Conservation (phyloP, 2,888 invertebrate species). For the Ophion ellenae region DNA sequence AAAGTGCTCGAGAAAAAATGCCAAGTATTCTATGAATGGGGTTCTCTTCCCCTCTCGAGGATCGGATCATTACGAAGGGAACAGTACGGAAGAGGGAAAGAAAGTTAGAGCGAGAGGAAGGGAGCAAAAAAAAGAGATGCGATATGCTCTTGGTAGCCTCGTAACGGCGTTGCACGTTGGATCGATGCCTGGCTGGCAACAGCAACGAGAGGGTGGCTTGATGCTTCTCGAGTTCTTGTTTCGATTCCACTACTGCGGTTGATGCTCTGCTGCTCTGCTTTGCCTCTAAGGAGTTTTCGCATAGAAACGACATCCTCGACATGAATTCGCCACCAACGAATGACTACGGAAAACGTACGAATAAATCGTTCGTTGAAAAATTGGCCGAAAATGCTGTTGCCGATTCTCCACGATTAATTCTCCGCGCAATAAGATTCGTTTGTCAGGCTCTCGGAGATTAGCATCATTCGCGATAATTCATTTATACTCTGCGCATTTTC, state of each 20-base stretch:
- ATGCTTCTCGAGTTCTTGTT: constrained; percentile 48
- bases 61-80: not conserved
- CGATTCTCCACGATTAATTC: too few relatives aligned
- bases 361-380: not conserved
- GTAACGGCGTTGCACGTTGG: constrained; percentile 75
- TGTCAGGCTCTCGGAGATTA: too few relatives aligned
- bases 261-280: constrained; percentile 1
- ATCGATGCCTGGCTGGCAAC: constrained; percentile 81
- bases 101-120: not conserved
- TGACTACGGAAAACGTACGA: too few relatives aligned
- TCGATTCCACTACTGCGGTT: constrained; percentile 26
- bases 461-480: too few relatives aligned
- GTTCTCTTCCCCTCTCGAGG: not conserved
- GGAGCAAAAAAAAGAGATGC: constrained; percentile 28
- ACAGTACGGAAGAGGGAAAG: not conserved
- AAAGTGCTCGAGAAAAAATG: not conserved
- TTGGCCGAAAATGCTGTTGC: too few relatives aligned
- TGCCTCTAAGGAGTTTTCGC: not conserved
- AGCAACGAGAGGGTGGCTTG: constrained; percentile 68
- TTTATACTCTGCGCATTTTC: too few relatives aligned
- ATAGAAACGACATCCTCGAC: not conserved
- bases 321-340: not conserved
- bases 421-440: too few relatives aligned
- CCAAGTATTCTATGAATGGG: not conserved
- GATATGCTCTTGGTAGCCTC: constrained; percentile 70